Base-by-base conservation (phyloP, 2,113 vertebrate species). In the Paramisgurnus dabryanus region DNA sequence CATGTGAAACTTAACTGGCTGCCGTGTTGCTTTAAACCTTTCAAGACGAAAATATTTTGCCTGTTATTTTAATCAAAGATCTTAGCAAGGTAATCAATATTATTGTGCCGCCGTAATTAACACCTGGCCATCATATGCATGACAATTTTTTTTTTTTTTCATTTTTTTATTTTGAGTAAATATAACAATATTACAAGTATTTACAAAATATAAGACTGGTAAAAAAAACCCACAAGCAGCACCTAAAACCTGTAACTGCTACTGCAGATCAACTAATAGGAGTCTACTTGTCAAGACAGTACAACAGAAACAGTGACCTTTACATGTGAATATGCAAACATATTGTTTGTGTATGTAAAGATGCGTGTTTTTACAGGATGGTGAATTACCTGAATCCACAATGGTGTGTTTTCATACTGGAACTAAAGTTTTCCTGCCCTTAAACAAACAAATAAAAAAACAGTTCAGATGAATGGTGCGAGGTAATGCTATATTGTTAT, bases 1-100 rank as follows among this genome's bases (percentile, higher is more conserved):
- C 85, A 73, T 83, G 80, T 73, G 41, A 72, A 85, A 86, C 80
- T 78, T 82, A 84, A 83, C 55, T 71, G 79, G 70, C 83, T 75
- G 80, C 83, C 75, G 17, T 61, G 18, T 80, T 78, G 82, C 57
- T 87, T 78, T 79, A 77, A 68, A 50, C 22, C 65, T 82, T 79
- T 80, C 84, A 83, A 58, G 71, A 73, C 11, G 3, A 73, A 76
- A 78, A 78, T 80, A 58, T 82, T 85, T 74, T 73, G 67, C 65
- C n/a, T 60, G 78, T 41, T 70, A 60, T 63, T 71, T 71, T 39
- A 40, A 60, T 69, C 12, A 13, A 67, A 47, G n/a, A 68, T 78
- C 34, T 58, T 40, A 58, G 50, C 27, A n/a, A 47, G n/a, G 53
- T 17, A 12, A 63, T 71, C 58, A 55, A 41, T 80, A 53, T 50